Evolutionary conservation across 2,888 invertebrate species (phyloP).

Genomic region (Operophtera brumata): DNA sequence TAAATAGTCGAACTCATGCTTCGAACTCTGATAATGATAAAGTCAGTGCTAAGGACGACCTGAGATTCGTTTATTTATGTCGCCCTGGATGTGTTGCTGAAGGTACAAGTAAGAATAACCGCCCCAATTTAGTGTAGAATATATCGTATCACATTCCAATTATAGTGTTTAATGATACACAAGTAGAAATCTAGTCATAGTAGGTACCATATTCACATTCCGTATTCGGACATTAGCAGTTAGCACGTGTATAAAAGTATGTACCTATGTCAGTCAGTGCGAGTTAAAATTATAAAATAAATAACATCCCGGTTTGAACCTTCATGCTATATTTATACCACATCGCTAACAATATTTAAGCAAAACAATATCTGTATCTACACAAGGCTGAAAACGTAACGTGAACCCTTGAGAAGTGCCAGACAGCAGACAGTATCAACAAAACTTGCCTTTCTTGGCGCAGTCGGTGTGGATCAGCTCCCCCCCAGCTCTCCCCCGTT

Average conservation of each 20-base stretch:
- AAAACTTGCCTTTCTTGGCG: constrained; percentile 6
- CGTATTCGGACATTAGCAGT: constrained; percentile 47
- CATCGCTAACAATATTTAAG: not conserved
- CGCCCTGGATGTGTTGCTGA: not conserved
- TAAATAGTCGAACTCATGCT: no score
- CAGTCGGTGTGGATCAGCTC: constrained; percentile 8
- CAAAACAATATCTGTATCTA: no score
- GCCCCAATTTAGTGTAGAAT: constrained; percentile 47
- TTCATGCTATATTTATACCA: not conserved
- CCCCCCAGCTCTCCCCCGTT: no score
- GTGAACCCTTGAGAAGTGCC: no score
- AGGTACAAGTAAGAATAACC: constrained; percentile 36
- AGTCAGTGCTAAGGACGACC: no score
- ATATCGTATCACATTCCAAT: constrained; percentile 36
- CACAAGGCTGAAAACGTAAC: no score
- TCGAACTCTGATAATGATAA: no score
- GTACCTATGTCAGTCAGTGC: not conserved
- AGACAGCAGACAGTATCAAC: not conserved
- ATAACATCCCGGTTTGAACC: constrained; percentile 3
- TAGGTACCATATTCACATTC: constrained; percentile 32
- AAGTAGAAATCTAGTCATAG: constrained; percentile 30
- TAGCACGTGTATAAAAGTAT: constrained; percentile 10
- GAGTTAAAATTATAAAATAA: constrained; percentile 3
- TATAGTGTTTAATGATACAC: constrained; percentile 6
- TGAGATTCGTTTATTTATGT: not conserved